Evolutionary conservation across 2,888 invertebrate genomes (phyloP).

Genomic region (Erpobdella octoculata): DNA sequence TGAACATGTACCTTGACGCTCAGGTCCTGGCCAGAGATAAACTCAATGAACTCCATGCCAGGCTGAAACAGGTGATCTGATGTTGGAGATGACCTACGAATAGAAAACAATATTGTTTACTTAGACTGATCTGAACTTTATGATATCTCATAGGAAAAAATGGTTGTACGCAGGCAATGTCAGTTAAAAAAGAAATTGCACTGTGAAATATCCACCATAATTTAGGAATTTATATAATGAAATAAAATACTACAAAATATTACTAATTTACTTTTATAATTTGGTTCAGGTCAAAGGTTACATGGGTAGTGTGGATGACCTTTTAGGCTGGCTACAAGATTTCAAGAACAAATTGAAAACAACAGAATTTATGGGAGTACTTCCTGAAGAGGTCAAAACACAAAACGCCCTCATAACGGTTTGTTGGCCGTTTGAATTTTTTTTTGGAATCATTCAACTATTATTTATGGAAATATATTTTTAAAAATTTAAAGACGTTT

Average conservation of each 20-base stretch:
- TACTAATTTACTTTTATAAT: not conserved
- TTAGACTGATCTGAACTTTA: no score
- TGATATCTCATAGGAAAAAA: no score
- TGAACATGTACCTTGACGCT: constrained; percentile 43
- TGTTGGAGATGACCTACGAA: not conserved
- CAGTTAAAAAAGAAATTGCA: not conserved
- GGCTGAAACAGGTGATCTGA: constrained; percentile 47
- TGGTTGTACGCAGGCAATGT: no score
- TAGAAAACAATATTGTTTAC: not conserved
- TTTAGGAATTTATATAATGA: not conserved
- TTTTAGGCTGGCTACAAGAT: constrained; percentile 47
- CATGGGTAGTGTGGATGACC: constrained; percentile 49
- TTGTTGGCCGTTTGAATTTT: no score
- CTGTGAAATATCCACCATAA: not conserved
- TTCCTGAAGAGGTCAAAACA: constrained; percentile 48
- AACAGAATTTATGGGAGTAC: constrained; percentile 48
- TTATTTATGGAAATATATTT: no score
- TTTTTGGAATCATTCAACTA: no score
- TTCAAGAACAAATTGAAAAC: constrained; percentile 46
- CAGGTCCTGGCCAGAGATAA: constrained; percentile 45
- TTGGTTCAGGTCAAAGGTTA: constrained; percentile 47
- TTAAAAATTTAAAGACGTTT: no score
- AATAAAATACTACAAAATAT: no score
- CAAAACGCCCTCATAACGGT: constrained; percentile 47
- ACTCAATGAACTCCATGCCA: constrained; percentile 48